phyloP scores from a whole-genome alignment of 2,113 vertebrate species.

The Saimiri boliviensis region DNA sequence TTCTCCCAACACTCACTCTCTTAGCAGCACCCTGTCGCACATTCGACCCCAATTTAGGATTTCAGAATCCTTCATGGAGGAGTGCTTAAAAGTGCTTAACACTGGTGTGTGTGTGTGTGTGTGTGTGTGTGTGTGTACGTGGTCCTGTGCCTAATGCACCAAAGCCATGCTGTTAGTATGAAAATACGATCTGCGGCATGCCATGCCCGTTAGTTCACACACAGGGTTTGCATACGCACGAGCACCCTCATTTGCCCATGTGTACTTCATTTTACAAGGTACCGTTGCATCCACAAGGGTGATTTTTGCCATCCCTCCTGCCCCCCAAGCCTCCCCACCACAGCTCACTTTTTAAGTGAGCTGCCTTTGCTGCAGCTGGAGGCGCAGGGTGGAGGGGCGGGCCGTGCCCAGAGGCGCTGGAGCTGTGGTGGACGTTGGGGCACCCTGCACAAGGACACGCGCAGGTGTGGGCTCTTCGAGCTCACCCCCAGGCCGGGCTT shows the following conservation, averaged over 20 bases:
- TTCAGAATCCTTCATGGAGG: background rate
- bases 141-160: background rate
- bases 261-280: conserved; percentile 30
- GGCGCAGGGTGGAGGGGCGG: background rate
- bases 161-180: background rate
- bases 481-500: background rate
- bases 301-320: background rate
- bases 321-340: too few relatives aligned
- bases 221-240: rapidly evolving
- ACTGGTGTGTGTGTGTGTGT: rapidly evolving
- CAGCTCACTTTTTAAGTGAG: background rate
- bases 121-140: rapidly evolving
- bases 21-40: background rate
- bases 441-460: rapidly evolving
- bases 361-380: background rate
- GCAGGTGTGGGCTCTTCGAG: background rate
- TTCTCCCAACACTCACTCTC: background rate
- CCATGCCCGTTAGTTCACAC: background rate
- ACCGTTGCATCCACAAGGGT: background rate
- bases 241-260: background rate
- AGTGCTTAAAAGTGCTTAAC: background rate
- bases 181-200: background rate
- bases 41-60: background rate
- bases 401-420: rapidly evolving
- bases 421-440: rapidly evolving